These are phyloP conservation scores for Zootermopsis nevadensis DNA, from an alignment of 2,888 invertebrate genomes.

Conservation along the genomic window DNA sequence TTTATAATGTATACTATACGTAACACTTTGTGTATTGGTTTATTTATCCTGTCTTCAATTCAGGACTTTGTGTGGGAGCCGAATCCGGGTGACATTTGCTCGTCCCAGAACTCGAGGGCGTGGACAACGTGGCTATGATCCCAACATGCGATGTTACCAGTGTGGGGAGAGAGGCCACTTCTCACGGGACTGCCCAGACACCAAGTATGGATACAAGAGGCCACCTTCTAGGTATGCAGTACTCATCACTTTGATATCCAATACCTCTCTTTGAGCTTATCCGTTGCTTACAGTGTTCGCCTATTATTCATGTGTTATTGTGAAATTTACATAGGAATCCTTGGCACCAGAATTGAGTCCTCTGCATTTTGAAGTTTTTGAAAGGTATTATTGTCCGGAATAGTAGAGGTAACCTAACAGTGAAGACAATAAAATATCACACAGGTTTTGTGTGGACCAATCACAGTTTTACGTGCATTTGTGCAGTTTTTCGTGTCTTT, in stretches of 20 bases:
- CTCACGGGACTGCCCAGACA: conserved; percentile 68
- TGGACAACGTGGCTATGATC: conserved; percentile 66
- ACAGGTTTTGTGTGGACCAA: background rate
- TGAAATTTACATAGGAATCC: conserved; percentile 25
- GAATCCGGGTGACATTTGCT: conserved; percentile 68
- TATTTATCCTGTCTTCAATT: conserved; percentile 6
- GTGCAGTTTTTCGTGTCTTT: background rate
- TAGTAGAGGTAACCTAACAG: background rate
- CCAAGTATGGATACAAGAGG: conserved; percentile 57
- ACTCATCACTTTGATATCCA: background rate
- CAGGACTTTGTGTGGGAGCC: conserved; percentile 66
- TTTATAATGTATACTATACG: too few species aligned
- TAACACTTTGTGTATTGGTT: too few species aligned
- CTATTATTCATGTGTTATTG: background rate
- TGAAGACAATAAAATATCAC: background rate
- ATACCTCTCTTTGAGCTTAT: background rate
- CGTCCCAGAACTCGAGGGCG: conserved; percentile 66
- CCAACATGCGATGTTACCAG: conserved; percentile 69
- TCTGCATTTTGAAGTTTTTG: conserved; percentile 10
- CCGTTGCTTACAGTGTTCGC: background rate
- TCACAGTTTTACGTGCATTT: conserved; percentile 4
- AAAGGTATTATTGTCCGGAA: conserved; percentile 2
- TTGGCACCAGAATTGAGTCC: background rate
- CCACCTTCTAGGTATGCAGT: conserved; percentile 55
- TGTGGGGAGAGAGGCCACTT: conserved; percentile 71